Evolutionary conservation across 1,140 invertebrate species (phyloP), one percentile per base, ranked within the genome.

Genomic region (Paralvinella palmiformis): DNA sequence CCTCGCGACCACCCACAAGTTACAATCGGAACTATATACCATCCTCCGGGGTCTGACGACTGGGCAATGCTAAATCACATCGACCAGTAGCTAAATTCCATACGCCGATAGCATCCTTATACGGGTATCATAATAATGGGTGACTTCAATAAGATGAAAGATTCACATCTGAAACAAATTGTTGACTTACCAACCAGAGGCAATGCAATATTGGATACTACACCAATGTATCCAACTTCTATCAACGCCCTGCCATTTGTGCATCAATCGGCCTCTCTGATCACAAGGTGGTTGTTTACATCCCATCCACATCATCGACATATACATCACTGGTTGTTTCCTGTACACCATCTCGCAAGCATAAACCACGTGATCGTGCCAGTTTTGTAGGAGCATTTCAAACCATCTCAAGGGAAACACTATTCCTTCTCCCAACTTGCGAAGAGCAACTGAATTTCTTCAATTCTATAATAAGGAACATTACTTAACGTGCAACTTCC

Each of bases 101-200:
- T 52, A 2, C 48, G 48, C 48, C 48, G 48, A 2, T 29, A 52
- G 10, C 48, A 52, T n/a, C 48, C 6, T 2, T 52, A 5, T 20
- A 52, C 48, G 31, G 48, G 48, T n/a, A 52, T 52, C 48, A 22
- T n/a, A 13, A 17, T 52, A 52, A 52, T 52, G 48, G 17, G 48
- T 24, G 17, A 48, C 45, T 48, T 48, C 45, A 48, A 48, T 24
- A 48, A 48, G 45, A 22, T n/a, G 27, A 48, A 7, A 48, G 27
- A 48, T 1, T 3, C 6, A n/a, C 20, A 48, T 17, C 45, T 48
- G 45, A 48, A 48, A 48, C 45, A 48, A 0, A 48, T 48, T 24
- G 45, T 48, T 24, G 45, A 48, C 5, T 24, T 22, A 48, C 45
- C 17, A 48, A 48, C 45, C 20, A n/a, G 45, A 48, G 45, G 45